phyloP scores from a whole-genome alignment of 1,140 invertebrate species.

The Pomacea maculata region DNA sequence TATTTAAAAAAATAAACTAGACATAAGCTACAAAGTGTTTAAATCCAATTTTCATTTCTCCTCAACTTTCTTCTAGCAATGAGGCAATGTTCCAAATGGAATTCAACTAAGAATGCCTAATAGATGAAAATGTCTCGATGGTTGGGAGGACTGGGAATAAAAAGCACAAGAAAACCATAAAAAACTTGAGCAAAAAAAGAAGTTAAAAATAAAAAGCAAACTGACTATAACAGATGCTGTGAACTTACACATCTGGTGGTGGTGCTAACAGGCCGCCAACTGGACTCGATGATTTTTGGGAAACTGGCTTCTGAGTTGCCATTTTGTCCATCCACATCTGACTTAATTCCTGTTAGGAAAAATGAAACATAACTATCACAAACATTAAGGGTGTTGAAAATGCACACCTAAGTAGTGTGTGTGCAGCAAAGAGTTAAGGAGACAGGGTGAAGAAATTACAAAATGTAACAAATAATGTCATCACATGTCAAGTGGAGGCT shows the following conservation, averaged over 20 bases:
- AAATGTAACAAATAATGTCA: too few species aligned
- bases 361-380: constrained; percentile 18
- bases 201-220: background rate
- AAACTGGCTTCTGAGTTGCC: constrained; percentile 42
- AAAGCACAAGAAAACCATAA: too few species aligned
- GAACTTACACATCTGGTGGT: constrained; percentile 24
- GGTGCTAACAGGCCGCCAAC: constrained; percentile 28
- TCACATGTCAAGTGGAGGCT: too few species aligned
- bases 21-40: too few species aligned
- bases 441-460: too few species aligned
- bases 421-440: background rate
- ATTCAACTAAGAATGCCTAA: too few species aligned
- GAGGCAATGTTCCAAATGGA: too few species aligned
- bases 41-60: too few species aligned
- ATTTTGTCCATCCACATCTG: constrained; percentile 60
- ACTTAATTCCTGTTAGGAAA: constrained; percentile 57
- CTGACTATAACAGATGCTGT: background rate
- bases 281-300: constrained; percentile 26
- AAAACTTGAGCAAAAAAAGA: background rate
- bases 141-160: too few species aligned
- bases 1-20: too few species aligned
- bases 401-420: background rate
- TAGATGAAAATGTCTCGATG: too few species aligned
- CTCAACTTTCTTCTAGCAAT: too few species aligned
- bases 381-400: background rate